A percentile compares a stretch with the other conserved stretches of the same genome.
Evolutionary conservation across 2,113 vertebrate genomes (phyloP).

Genomic region (Thymallus thymallus): DNA sequence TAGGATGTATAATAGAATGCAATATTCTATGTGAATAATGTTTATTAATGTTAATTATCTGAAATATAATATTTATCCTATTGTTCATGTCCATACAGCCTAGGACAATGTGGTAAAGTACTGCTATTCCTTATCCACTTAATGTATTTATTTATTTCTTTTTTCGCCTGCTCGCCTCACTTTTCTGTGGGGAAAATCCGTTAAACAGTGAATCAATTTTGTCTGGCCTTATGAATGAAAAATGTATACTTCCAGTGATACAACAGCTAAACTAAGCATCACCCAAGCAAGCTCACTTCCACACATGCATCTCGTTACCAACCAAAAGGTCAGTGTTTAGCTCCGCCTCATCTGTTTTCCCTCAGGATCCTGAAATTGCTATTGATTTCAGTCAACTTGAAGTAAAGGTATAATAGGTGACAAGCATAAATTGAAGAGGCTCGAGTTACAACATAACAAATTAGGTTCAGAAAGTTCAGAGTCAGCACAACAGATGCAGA

Average conservation of each 20-base stretch:
- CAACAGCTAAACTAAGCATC: neutral
- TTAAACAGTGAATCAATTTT: too few relatives aligned
- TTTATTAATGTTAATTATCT: too few relatives aligned
- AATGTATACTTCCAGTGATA: neutral
- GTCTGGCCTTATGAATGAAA: too few relatives aligned
- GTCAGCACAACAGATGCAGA: conserved; percentile 20
- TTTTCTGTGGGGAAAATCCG: too few relatives aligned
- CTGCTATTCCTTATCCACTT: too few relatives aligned
- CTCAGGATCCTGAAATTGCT: conserved; percentile 6
- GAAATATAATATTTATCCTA: too few relatives aligned
- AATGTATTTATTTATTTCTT: too few relatives aligned
- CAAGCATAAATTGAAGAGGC: conserved; percentile 24
- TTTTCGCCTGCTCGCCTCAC: too few relatives aligned
- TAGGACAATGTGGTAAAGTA: too few relatives aligned
- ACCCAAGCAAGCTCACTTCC: neutral
- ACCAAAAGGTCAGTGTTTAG: conserved; percentile 5
- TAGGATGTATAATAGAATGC: too few relatives aligned
- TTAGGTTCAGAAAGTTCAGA: conserved; percentile 21
- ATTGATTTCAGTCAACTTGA: conserved; percentile 7
- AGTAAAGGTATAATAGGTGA: conserved; percentile 3
- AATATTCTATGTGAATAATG: too few relatives aligned
- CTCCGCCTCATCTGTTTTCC: conserved; percentile 4
- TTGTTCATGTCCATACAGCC: too few relatives aligned
- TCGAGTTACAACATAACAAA: conserved; percentile 21
- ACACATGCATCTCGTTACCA: conserved; percentile 9